Percentiles rank a stretch among this genome's conserved stretches.
Evolutionary conservation across 2,113 vertebrate species (phyloP).

Genomic region (Neodontobutis hainanensis): DNA sequence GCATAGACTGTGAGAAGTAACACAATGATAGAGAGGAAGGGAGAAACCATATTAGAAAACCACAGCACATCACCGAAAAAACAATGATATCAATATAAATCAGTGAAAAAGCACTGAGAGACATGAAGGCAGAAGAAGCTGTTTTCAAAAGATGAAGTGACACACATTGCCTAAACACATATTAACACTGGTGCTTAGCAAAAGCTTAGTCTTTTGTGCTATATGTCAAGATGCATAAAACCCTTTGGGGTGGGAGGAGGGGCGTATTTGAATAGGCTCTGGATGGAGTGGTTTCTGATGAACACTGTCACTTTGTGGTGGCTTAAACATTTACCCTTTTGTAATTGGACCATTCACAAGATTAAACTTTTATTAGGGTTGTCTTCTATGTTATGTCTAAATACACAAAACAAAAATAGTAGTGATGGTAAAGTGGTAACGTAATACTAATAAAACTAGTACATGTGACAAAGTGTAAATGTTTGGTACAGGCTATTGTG

Average conservation of each 20-base stretch:
- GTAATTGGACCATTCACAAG: neutral
- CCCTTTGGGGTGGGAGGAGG: neutral
- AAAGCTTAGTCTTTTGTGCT: neutral
- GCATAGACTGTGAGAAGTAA: conserved; percentile 42
- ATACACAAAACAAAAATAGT: no score
- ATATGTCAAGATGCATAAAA: neutral
- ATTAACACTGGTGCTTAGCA: conserved; percentile 33
- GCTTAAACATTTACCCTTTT: conserved; percentile 1
- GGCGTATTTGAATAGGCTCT: neutral
- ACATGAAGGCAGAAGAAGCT: conserved; percentile 30
- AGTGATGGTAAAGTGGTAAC: no score
- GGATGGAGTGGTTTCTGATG: conserved; percentile 24
- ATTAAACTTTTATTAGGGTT: neutral
- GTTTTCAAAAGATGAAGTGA: conserved; percentile 4
- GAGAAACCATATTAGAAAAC: conserved; percentile 57
- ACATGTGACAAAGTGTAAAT: no score
- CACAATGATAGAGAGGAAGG: conserved; percentile 25
- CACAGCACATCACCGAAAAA: conserved; percentile 50
- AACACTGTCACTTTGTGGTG: neutral
- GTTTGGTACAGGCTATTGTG: no score
- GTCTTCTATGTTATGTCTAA: neutral
- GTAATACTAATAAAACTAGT: no score
- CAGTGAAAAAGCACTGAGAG: conserved; percentile 43
- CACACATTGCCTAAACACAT: conserved; percentile 27
- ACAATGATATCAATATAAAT: conserved; percentile 41